Percentiles rank a stretch among this genome's conserved stretches.
Conservation (phyloP, 2,888 invertebrate species). For the Melanotus villosus region DNA sequence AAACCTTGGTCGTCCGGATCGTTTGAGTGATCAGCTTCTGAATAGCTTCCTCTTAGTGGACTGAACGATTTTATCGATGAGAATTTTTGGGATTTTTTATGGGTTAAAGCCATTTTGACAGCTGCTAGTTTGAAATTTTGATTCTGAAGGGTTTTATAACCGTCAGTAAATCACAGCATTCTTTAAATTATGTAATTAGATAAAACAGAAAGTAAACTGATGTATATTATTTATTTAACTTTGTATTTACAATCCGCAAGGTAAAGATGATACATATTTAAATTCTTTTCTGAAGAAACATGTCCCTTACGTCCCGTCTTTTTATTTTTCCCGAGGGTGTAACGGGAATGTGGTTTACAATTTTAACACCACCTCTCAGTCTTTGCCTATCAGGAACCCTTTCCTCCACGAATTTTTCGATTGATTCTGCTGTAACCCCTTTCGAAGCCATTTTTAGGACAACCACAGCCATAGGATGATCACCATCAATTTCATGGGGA, state of each 20-base stretch:
- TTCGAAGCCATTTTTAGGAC: slow-evolving; percentile 24
- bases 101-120: slow-evolving; percentile 11
- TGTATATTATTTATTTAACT: too few species aligned
- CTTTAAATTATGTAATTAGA: too few species aligned
- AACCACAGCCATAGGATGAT: slow-evolving; percentile 80
- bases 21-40: background rate
- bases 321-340: slow-evolving; percentile 60
- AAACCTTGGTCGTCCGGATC: slow-evolving; percentile 51
- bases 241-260: too few species aligned
- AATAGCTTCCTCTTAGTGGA: background rate
- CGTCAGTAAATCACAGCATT: background rate
- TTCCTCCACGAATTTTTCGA: slow-evolving; percentile 55
- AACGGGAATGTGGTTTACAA: slow-evolving; percentile 54
- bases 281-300: slow-evolving; percentile 16
- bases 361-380: slow-evolving; percentile 60
- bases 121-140: background rate
- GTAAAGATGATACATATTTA: too few species aligned
- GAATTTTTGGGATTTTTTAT: background rate
- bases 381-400: slow-evolving; percentile 54
- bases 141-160: background rate
- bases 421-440: slow-evolving; percentile 51
- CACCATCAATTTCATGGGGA: slow-evolving; percentile 78
- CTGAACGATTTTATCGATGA: background rate
- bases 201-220: too few species aligned
- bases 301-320: slow-evolving; percentile 35